phyloP scores from a whole-genome alignment of 2,797 vertebrate species.

The Prunella strophiata region DNA sequence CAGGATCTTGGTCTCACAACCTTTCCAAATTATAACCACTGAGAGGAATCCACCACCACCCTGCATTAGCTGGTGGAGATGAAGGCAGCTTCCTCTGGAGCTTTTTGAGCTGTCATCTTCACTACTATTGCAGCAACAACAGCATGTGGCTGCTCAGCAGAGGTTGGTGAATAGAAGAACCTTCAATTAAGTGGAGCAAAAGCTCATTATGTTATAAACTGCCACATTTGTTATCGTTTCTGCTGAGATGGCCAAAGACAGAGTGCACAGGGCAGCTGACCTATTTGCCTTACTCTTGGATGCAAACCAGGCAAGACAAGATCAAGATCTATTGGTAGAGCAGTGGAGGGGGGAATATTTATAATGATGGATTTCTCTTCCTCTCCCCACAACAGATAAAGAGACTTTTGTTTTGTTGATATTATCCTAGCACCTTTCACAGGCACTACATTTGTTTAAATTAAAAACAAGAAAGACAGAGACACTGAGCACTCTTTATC shows the following conservation, averaged over 20 bases:
- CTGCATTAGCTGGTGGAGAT: neutral
- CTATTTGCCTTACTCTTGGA: constrained; percentile 10
- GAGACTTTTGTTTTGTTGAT: constrained; percentile 29
- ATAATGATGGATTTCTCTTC: constrained; percentile 10
- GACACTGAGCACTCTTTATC: constrained; percentile 14
- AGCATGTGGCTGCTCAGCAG: neutral
- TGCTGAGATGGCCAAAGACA: neutral
- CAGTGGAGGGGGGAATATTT: neutral
- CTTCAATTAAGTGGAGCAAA: neutral
- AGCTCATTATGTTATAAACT: neutral
- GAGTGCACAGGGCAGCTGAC: neutral
- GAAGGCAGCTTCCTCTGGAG: neutral
- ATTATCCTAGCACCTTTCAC: constrained; percentile 39
- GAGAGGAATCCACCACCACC: neutral
- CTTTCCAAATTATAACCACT: neutral
- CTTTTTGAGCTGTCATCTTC: neutral
- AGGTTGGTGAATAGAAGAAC: neutral
- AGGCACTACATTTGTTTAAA: constrained; percentile 28
- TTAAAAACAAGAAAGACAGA: constrained; percentile 25
- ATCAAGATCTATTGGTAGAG: neutral
- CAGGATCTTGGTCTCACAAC: neutral
- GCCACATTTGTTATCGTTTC: neutral
- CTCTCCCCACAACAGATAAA: constrained; percentile 12
- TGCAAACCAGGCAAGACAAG: constrained; percentile 37
- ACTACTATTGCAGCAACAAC: neutral